Conservation (phyloP, 2,113 vertebrate species). For the Corythaixoides concolor region DNA sequence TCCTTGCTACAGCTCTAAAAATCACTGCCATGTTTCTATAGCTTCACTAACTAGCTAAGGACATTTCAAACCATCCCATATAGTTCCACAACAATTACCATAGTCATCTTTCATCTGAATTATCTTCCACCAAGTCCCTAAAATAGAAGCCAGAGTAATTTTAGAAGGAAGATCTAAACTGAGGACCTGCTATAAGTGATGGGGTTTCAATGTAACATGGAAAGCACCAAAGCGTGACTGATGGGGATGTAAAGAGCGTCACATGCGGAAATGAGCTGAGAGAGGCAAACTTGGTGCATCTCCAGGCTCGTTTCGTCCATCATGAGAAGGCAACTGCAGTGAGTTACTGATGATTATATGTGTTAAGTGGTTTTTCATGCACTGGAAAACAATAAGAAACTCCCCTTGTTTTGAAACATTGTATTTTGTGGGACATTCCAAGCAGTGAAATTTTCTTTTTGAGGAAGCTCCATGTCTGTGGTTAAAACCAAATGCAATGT, state of each 20-base stretch:
- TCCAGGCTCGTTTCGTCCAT: neutral
- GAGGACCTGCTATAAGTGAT: neutral
- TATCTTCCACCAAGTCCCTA: neutral
- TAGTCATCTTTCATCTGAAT: neutral
- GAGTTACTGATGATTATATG: neutral
- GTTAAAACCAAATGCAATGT: neutral
- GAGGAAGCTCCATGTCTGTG: neutral
- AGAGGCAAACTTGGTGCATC: neutral
- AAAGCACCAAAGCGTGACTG: neutral
- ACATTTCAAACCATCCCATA: neutral
- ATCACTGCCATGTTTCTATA: neutral
- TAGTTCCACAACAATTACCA: neutral
- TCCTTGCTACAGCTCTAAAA: neutral
- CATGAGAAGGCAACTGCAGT: neutral
- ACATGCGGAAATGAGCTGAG: neutral
- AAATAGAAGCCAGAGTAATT: neutral
- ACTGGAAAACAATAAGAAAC: neutral
- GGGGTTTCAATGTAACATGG: neutral
- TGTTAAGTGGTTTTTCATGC: neutral
- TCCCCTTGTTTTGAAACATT: neutral
- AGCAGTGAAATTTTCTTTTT: neutral
- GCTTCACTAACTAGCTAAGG: neutral
- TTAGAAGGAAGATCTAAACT: neutral
- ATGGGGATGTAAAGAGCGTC: neutral
- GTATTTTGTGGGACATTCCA: neutral